Conservation (phyloP, 2,797 vertebrate genomes). For the Echiichthys vipera region DNA sequence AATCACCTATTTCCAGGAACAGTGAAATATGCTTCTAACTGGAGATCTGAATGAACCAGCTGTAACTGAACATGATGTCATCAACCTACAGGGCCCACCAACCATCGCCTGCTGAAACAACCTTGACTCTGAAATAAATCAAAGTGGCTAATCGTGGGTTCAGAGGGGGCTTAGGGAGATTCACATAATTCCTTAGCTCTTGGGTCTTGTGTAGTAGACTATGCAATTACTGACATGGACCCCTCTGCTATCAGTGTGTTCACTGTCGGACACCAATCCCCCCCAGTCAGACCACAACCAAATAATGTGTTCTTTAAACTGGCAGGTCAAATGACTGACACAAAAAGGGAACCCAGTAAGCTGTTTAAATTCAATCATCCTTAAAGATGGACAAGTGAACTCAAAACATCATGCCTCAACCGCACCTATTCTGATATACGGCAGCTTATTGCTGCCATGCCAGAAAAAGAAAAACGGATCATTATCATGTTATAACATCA, state of each 20-base stretch:
- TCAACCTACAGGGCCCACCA: neutral
- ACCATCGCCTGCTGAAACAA: neutral
- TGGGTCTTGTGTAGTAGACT: neutral
- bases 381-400: neutral
- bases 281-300: neutral
- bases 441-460: too few species aligned
- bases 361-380: neutral
- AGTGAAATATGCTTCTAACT: too few species aligned
- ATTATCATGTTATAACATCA: too few species aligned
- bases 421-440: neutral
- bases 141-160: neutral
- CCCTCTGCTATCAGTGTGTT: too few species aligned
- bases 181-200: neutral
- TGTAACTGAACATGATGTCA: neutral
- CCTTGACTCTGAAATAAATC: constrained; percentile 27
- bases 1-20: too few species aligned
- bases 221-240: too few species aligned
- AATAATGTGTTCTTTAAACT: neutral
- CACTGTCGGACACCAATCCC: neutral
- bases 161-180: neutral
- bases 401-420: neutral
- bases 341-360: neutral
- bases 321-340: neutral
- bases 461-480: too few species aligned
- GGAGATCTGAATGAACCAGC: neutral